phyloP scores from a whole-genome alignment of 2,113 vertebrate genomes.

The Gracilinanus agilis region DNA sequence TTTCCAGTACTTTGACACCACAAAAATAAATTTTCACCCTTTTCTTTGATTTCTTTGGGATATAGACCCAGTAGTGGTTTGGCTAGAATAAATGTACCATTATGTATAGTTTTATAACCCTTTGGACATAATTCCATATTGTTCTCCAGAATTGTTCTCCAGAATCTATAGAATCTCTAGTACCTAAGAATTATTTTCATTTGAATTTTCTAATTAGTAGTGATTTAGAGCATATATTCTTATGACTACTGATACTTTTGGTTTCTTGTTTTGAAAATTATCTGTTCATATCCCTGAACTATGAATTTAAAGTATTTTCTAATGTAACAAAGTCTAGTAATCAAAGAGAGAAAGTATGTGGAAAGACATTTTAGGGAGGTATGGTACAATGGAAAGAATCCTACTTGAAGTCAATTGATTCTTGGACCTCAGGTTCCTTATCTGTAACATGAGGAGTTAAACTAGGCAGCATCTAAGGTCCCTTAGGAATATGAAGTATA shows the following conservation, averaged over 20 bases:
- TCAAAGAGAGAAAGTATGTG: not conserved
- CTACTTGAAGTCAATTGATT: not conserved
- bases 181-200: not conserved
- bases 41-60: not conserved
- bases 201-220: not conserved
- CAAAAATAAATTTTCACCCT: not conserved
- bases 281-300: not conserved
- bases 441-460: not conserved
- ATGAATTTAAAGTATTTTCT: not conserved
- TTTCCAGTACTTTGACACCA: not conserved
- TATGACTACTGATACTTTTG: not conserved
- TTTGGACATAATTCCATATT: not conserved
- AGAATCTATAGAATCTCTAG: not conserved
- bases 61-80: not conserved
- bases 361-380: not conserved
- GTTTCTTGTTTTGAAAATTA: not conserved
- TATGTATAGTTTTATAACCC: not conserved
- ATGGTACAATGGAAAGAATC: not conserved
- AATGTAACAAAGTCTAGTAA: not conserved
- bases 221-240: not conserved
- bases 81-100: not conserved
- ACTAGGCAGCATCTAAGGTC: not conserved
- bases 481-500: not conserved
- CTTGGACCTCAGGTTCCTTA: not conserved
- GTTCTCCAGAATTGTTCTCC: not conserved